These are phyloP conservation scores for Ammodytes marinus DNA, from an alignment of 2,113 vertebrate species.

Conservation along the genomic window DNA sequence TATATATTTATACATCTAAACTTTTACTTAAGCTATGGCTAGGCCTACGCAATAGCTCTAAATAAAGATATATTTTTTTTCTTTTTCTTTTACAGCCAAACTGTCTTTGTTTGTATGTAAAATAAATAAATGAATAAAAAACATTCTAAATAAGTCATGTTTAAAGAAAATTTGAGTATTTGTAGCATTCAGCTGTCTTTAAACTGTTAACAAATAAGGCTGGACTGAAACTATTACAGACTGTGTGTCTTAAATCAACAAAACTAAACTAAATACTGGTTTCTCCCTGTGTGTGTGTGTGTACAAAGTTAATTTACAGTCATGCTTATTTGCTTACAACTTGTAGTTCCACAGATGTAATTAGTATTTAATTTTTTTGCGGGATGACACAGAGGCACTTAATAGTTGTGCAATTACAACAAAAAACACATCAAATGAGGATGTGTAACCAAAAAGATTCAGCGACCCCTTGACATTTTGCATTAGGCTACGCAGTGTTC, in stretches of 20 bases:
- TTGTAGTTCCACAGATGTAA: constrained; percentile 2
- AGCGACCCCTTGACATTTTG: not conserved
- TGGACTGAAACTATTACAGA: not conserved
- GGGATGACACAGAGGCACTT: not conserved
- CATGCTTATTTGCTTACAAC: not conserved
- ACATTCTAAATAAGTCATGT: not conserved
- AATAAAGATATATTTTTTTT: too few species aligned
- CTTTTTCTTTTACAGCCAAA: not conserved
- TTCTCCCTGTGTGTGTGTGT: constrained; percentile 22
- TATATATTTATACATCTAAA: not conserved
- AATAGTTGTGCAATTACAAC: not conserved
- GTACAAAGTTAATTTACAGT: constrained; percentile 8
- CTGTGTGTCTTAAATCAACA: not conserved
- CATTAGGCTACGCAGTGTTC: not conserved
- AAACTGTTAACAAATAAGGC: not conserved
- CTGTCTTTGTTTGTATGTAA: not conserved
- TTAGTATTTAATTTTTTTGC: not conserved
- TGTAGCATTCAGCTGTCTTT: not conserved
- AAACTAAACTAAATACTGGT: not conserved
- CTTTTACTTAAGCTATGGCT: not conserved
- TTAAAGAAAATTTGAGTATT: not conserved
- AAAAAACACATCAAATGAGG: not conserved
- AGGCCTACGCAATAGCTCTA: too few species aligned
- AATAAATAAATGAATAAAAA: too few species aligned
- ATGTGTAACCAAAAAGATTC: not conserved